Base-by-base conservation (phyloP, 2,888 invertebrate genomes). In the Gari tellinella region DNA sequence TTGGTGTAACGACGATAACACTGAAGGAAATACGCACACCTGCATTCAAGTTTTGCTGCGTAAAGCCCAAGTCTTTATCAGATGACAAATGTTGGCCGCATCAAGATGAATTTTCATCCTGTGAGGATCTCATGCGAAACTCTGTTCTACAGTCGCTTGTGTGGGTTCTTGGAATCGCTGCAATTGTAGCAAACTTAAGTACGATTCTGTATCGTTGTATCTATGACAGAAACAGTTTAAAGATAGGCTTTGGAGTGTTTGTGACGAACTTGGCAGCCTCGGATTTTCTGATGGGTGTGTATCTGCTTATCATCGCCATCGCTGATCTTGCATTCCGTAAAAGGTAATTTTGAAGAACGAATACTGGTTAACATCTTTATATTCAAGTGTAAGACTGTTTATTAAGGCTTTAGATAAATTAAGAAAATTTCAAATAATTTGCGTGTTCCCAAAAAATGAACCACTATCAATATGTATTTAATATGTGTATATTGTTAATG, bases 61-160 rank as follows among this genome's bases (percentile, higher is more conserved):
- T 62, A 15, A 23, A 52, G n/a, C 62, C 62, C 4, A 12, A 25
- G 12, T 51, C 45, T 75, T 66, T 58, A 41, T 57, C 49, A 51
- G 81, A 45, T 60, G 75, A 26, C 75, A 82, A 17, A 78, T 82
- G 62, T 64, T 62, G 12, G 68, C n/a, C n/a, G n/a, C n/a, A n/a
- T n/a, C n/a, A n/a, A n/a, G n/a, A n/a, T n/a, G n/a, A n/a, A n/a
- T n/a, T 55, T 19, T 55, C 55, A 4, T 84, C 85, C 14, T 85
- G 86, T 57, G 68, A 62, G 15, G 82, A 86, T 51, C 72, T 86
- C 19, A 77, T 86, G 73, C 64, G 67, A 17, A 69, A 73, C 8
- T 46, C 70, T n/a, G 43, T 74, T n/a, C 72, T 82, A 4, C 52
- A 79, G 26, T 40, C 74, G 0, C 68, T 80, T 48, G 52, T 85